Evolutionary conservation across 2,113 vertebrate species (phyloP).

Genomic region (Andinoacara biseriatus): DNA sequence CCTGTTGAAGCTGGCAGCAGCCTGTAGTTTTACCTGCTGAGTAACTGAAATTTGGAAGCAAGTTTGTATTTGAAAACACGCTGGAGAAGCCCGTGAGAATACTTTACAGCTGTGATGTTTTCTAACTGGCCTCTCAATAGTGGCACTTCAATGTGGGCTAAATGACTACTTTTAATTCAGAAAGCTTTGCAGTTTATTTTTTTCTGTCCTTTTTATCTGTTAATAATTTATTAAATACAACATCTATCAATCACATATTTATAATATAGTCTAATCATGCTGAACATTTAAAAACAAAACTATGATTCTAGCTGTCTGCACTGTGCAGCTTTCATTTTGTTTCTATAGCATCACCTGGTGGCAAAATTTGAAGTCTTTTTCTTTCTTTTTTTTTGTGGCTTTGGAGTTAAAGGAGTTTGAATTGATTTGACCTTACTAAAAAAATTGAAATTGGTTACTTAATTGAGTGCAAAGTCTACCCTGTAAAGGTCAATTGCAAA

Average conservation of each 20-base stretch:
- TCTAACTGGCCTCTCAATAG: neutral
- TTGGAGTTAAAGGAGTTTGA: neutral
- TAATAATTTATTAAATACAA: neutral
- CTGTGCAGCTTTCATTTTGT: neutral
- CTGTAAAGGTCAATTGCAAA: neutral
- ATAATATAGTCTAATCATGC: neutral
- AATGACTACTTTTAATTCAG: neutral
- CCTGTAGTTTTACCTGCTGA: neutral
- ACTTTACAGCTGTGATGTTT: neutral
- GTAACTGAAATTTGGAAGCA: neutral
- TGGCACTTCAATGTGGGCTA: neutral
- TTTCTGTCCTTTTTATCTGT: neutral
- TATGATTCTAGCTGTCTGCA: neutral
- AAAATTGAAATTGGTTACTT: neutral
- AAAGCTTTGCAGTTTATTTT: neutral
- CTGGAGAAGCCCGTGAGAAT: neutral
- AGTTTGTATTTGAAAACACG: neutral
- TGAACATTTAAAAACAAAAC: neutral
- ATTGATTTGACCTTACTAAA: neutral
- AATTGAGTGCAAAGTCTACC: neutral
- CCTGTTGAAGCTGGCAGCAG: neutral
- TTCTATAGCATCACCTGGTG: neutral
- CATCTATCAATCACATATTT: neutral
- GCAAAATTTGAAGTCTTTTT: neutral
- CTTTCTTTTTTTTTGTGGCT: too few species aligned